phyloP scores from a whole-genome alignment of 2,888 invertebrate genomes.

The Philereme vetulata region DNA sequence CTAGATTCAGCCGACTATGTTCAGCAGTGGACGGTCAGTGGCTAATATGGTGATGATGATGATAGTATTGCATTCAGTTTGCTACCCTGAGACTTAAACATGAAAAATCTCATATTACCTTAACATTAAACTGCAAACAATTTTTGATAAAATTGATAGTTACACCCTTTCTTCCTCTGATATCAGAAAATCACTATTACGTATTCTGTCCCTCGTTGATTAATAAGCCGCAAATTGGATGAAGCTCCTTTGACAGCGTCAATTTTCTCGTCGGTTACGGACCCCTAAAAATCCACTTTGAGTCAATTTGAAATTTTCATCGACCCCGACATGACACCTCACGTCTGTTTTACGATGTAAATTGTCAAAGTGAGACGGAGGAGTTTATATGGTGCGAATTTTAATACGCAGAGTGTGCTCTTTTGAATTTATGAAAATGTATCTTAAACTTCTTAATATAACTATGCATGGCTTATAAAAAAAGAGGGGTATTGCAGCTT shows the following conservation, averaged over 20 bases:
- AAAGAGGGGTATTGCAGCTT: too few species aligned
- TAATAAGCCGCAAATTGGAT: constrained; percentile 80
- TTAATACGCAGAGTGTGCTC: neutral
- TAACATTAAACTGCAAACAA: too few species aligned
- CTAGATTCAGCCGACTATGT: too few species aligned
- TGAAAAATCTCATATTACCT: too few species aligned
- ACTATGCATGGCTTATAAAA: too few species aligned
- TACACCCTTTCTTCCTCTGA: neutral
- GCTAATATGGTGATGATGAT: too few species aligned
- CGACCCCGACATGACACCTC: constrained; percentile 79
- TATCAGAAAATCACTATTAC: neutral
- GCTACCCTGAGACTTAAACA: too few species aligned
- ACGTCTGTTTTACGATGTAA: constrained; percentile 80
- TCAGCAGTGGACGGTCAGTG: too few species aligned
- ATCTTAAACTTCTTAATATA: too few species aligned
- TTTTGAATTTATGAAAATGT: too few species aligned
- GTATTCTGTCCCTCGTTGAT: constrained; percentile 59
- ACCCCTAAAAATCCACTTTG: constrained; percentile 80
- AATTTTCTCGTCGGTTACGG: constrained; percentile 75
- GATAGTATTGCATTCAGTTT: too few species aligned
- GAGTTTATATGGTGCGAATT: constrained; percentile 57
- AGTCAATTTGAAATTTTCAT: constrained; percentile 81
- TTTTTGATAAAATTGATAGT: too few species aligned
- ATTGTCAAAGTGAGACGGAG: constrained; percentile 72
- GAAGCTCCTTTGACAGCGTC: constrained; percentile 78